Evolutionary conservation across 2,113 vertebrate genomes (phyloP), one percentile per base, ranked within the genome.

Genomic region (Todiramphus saurophagus): DNA sequence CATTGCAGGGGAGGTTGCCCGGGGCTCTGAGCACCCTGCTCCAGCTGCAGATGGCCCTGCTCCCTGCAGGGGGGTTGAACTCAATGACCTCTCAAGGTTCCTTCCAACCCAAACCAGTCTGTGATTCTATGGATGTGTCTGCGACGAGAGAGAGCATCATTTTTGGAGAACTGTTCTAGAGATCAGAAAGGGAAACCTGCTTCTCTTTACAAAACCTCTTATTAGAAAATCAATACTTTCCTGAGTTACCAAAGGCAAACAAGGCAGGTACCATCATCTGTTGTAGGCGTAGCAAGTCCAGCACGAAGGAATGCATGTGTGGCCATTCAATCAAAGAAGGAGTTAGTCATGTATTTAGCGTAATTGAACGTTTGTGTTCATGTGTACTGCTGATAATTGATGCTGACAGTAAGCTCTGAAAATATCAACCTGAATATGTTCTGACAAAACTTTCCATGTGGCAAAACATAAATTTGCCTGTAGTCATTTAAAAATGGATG

Each of bases 241-340:
- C 44, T 33, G 23, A 69, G 41, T 63, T 90, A 81, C 46, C 10
- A 56, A 70, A 55, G 13, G 10, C 59, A 81, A 94, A 58, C 33
- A 88, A 55, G n/a, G 93, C 83, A 37, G 27, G 75, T 86, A 43
- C 80, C 67, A 66, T 87, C 76, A 95, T 94, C 93, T 96, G 72
- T 63, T 91, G 44, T 76, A 75, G 87, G 90, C 78, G 39, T 95
- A 95, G 76, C 86, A 97, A 96, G 95, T 91, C 79, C 56, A 41
- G 1, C 83, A 44, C 92, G 93, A 96, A 87, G 48, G 60, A 90
- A 73, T 74, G 58, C 64, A 72, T 91, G n/a, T 91, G 35, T 91
- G 95, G 69, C 85, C 72, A 68, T 88, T 96, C 87, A 83, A 5
- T 87, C 75, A 81, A 88, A 60, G 84, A 62, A 80, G 51, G 75